Base-by-base conservation (phyloP, 2,888 invertebrate species). In the Apeira syringaria region DNA sequence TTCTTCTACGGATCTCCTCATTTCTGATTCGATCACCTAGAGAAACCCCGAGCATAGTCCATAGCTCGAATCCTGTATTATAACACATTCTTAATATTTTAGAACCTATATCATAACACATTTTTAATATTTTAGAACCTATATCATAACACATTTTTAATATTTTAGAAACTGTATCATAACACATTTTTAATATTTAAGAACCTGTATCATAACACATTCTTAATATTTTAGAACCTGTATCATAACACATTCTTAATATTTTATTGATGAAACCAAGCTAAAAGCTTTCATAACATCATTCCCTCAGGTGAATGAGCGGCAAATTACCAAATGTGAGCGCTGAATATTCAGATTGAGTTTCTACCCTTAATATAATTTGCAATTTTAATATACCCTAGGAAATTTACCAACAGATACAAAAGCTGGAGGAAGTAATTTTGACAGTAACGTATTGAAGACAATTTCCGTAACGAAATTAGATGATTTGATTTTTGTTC, bases 241-340 rank as follows among this genome's bases (percentile, higher is more conserved):
- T n/a, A n/a, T n/a, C n/a, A n/a, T n/a, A 58, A 28, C 6, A 42
- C 10, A 30, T 30, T 34, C 20, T 29, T 39, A 36, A 41, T 28
- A 47, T 48, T 46, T 43, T 36, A 49, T 50, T 41, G 46, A 17
- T 12, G 44, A 42, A 30, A 34, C 29, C 40, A 27, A 26, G 32
- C 63, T 56, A 59, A 53, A 61, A 55, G 60, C 55, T 58, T 61
- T 56, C 53, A 46, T 64, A 64, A 68, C 61, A 44, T 44, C 57
- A 46, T 64, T 57, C 50, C 50, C 38, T 39, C 47, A 56, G 50
- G 49, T 59, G 59, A 64, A 68, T 65, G 57, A 58, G 57, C 62
- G 53, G 57, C 56, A 61, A 62, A 64, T 66, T 62, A 61, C 48
- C 65, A 60, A 62, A 68, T 66, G 48, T 53, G 45, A 64, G 48